Evolutionary conservation across 2,888 invertebrate species (phyloP), one percentile per base, ranked within the genome.

Genomic region (Isoperla grammatica): DNA sequence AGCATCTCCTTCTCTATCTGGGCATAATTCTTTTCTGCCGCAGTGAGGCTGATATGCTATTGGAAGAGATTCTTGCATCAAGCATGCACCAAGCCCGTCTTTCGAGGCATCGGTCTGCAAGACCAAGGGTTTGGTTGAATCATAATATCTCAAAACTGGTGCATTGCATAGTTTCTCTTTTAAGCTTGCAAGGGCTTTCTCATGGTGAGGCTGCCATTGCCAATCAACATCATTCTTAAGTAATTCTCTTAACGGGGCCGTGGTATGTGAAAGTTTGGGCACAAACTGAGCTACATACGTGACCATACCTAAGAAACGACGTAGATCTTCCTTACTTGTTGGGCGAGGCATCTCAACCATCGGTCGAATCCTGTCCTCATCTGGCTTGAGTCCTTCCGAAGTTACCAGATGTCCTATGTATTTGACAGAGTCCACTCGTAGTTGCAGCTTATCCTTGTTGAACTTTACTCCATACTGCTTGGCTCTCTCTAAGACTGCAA

Each of bases 281-380:
- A 70, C 64, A 61, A 67, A 70, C 64, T 67, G 66, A 35, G 63
- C 49, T 5, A 69, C 59, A 65, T 69, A 69, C 17, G 66, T 69
- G 2, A 68, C 63, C 40, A 70, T 54, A 70, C 70, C n/a, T 22
- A 70, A 62, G 45, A 71, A 66, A 54, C 64, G 64, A 48, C 68
- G 64, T 2, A 71, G 23, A n/a, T 66, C 66, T 63, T 65, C 64
- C 56, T 66, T 67, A 50, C 64, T 66, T 53, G 60, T 65, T n/a
- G 29, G 69, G 68, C 11, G 8, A 13, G 40, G 54, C 20, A 59
- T n/a, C 5, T 53, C 23, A 5, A 43, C 13, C n/a, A 59, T 40
- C 2, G 48, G 17, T 43, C 42, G n/a, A 11, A 54, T 37, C 6
- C 29, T 20, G 13, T 42, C 17, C 29, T 15, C n/a, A 43, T 59